Base-by-base conservation (phyloP, 2,888 invertebrate species). In the Campopleginae sp. region DNA sequence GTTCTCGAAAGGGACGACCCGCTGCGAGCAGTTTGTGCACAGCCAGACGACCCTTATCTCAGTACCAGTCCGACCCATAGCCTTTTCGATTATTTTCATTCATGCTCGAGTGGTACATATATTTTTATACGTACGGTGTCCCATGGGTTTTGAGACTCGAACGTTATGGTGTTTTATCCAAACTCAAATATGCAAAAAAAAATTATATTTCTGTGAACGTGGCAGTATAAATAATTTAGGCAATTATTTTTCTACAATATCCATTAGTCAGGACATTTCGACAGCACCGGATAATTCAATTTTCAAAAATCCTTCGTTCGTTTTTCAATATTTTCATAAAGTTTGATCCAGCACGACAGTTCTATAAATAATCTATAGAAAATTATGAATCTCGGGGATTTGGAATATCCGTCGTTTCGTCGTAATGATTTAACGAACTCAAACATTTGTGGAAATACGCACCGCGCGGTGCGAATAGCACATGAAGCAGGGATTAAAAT, bases 401-500 rank as follows among this genome's bases (percentile, higher is more conserved):
- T 42, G 0, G 27, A 48, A 51, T 46, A 23, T 17, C 23, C 27
- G 17, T 8, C n/a, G 27, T 2, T n/a, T 1, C 1, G 46, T 31
- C n/a, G 5, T 1, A 44, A 19, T 17, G 33, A 48, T 58, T 74
- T 74, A 7, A 33, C 27, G 7, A 65, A 48, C 23, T 48, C 7
- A 7, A 65, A 10, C 33, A 12, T 23, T 31, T 14, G 27, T 8
- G 23, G 23, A 68, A 81, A n/a, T 63, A 12, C 63, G n/a, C n/a
- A 75, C 63, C 74, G 74, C 51, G 42, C 1, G 17, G 61, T 77
- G 76, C 58, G 76, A 84, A 81, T 81, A 54, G 68, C 71, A 75
- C 65, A 80, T 84, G 84, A 80, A 65, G 74, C 51, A 58, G 77
- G 51, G 70, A 74, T 71, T 81, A 81, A 78, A 74, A 81, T 81